A percentile compares a stretch with the other conserved stretches of the same genome.
Evolutionary conservation across 2,797 vertebrate species (phyloP).

Genomic region (Hybognathus amarus): DNA sequence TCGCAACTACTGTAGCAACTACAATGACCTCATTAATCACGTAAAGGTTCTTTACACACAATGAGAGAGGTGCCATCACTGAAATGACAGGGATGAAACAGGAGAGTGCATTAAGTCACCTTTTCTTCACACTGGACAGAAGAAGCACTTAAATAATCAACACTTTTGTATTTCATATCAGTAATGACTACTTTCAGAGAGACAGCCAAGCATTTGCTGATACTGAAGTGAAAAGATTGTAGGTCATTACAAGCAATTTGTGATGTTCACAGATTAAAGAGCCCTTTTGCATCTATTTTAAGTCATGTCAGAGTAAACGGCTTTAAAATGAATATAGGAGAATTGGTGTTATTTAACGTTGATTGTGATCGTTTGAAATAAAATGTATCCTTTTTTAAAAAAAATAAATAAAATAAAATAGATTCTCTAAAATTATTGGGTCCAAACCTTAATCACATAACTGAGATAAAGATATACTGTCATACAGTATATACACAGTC

Average conservation of each 20-base stretch:
- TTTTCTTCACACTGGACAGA: slow-evolving; percentile 7
- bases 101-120: slow-evolving; percentile 5
- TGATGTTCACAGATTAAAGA: slow-evolving; percentile 7
- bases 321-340: neutral
- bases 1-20: too few species aligned
- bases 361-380: neutral
- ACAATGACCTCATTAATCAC: too few species aligned
- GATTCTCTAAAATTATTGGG: neutral
- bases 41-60: neutral
- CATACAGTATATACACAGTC: neutral
- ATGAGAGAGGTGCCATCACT: slow-evolving; percentile 1
- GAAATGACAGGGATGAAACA: neutral
- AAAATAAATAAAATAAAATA: neutral
- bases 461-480: neutral
- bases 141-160: slow-evolving; percentile 47
- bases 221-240: neutral
- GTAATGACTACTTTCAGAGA: neutral
- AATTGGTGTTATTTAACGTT: neutral
- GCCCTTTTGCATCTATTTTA: neutral
- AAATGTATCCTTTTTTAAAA: neutral
- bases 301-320: neutral
- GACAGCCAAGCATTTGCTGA: neutral
- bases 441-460: neutral
- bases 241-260: slow-evolving; percentile 12
- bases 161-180: slow-evolving; percentile 26